These are phyloP conservation scores for Ranitomeya variabilis DNA, from an alignment of 2,113 vertebrate genomes.

Conservation along the genomic window DNA sequence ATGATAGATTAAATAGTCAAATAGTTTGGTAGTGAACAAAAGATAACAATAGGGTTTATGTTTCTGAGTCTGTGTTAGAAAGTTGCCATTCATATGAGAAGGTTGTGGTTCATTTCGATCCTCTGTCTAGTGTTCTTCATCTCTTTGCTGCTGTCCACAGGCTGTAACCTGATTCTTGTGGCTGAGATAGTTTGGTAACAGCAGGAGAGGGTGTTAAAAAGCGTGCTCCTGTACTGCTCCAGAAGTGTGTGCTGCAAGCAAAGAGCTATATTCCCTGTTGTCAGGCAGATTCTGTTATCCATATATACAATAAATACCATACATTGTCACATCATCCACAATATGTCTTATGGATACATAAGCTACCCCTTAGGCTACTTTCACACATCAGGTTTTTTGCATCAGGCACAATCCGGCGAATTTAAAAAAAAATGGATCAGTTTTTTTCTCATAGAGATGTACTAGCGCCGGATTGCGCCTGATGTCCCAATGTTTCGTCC, in stretches of 20 bases:
- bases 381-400: no score
- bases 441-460: no score
- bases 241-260: background rate
- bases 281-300: background rate
- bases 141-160: constrained; percentile 25
- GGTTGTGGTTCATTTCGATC: background rate
- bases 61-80: constrained; percentile 15
- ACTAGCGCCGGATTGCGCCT: no score
- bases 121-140: constrained; percentile 16
- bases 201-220: constrained; percentile 34
- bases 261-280: background rate
- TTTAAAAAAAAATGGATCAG: no score
- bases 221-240: background rate
- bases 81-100: background rate
- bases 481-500: no score
- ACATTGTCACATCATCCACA: background rate
- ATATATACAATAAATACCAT: background rate
- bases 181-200: constrained; percentile 40
- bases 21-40: background rate
- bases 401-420: no score
- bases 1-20: background rate
- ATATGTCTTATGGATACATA: background rate
- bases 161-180: constrained; percentile 40
- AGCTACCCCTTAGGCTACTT: no score
- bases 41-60: no score